phyloP scores from a whole-genome alignment of 2,113 vertebrate species.

The Machaerirhynchus nigripectus region DNA sequence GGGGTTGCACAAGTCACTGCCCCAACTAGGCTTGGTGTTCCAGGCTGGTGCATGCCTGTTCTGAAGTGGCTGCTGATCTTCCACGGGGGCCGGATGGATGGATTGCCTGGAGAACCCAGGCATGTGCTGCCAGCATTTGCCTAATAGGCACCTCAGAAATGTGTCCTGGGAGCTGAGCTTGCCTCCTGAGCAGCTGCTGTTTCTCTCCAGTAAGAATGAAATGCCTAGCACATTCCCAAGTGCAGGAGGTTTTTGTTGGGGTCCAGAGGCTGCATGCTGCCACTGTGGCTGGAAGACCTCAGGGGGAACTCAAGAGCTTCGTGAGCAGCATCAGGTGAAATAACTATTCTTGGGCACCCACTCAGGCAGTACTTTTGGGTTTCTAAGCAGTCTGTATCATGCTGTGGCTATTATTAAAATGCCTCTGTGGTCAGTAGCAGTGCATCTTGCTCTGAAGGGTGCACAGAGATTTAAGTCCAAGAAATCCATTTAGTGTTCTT shows the following conservation, averaged over 20 bases:
- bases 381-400: not conserved
- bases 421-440: not conserved
- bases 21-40: not conserved
- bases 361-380: not conserved
- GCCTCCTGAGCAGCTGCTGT: not conserved
- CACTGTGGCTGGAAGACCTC: not conserved
- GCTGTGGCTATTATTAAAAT: conserved; percentile 35
- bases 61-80: not conserved
- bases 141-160: not conserved
- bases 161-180: not conserved
- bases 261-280: not conserved
- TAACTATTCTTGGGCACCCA: not conserved
- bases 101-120: not conserved
- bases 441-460: not conserved
- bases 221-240: not conserved
- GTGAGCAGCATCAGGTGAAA: not conserved
- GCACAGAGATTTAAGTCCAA: not conserved
- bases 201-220: not conserved
- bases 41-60: not conserved
- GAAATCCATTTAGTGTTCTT: not conserved
- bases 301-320: not conserved
- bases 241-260: not conserved
- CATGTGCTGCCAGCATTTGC: not conserved
- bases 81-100: not conserved
- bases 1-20: not conserved